These are phyloP conservation scores for Sorex maritimensis DNA, from an alignment of 2,797 vertebrate genomes.

Conservation along the genomic window DNA sequence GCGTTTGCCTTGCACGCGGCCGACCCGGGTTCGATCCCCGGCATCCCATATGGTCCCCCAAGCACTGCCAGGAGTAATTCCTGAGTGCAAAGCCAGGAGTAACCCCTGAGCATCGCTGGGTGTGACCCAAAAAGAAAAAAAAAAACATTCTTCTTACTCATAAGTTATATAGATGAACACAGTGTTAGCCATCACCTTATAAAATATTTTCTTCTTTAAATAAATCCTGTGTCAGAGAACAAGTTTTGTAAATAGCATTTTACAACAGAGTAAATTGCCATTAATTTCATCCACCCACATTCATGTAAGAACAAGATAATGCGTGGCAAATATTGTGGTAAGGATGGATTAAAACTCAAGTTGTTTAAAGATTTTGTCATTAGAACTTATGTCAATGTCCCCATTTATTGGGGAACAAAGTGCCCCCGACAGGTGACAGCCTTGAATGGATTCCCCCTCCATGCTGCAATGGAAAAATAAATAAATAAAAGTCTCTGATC, in stretches of 20 bases:
- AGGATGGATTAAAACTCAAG: not conserved
- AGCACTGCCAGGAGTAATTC: too few species aligned
- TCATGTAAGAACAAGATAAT: not conserved
- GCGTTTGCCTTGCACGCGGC: too few species aligned
- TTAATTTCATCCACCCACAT: not conserved
- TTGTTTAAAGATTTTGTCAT: not conserved
- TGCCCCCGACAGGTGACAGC: not conserved
- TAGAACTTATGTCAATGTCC: not conserved
- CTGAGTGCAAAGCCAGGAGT: too few species aligned
- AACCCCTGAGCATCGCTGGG: too few species aligned
- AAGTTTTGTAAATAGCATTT: not conserved
- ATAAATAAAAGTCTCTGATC: not conserved
- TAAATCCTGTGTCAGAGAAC: not conserved
- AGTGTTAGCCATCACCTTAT: not conserved
- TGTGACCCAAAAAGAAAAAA: too few species aligned
- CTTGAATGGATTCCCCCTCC: not conserved
- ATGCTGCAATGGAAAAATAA: not conserved
- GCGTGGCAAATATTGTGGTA: not conserved
- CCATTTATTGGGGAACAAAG: rapidly evolving
- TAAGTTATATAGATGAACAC: constrained; percentile 19
- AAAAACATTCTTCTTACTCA: not conserved
- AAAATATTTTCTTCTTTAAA: constrained; percentile 16
- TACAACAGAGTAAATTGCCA: not conserved
- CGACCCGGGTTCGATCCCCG: too few species aligned
- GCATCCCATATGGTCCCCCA: too few species aligned